A percentile compares a stretch with the other conserved stretches of the same genome.
Conservation (phyloP, 2,113 vertebrate genomes). For the Nettapus auritus region DNA sequence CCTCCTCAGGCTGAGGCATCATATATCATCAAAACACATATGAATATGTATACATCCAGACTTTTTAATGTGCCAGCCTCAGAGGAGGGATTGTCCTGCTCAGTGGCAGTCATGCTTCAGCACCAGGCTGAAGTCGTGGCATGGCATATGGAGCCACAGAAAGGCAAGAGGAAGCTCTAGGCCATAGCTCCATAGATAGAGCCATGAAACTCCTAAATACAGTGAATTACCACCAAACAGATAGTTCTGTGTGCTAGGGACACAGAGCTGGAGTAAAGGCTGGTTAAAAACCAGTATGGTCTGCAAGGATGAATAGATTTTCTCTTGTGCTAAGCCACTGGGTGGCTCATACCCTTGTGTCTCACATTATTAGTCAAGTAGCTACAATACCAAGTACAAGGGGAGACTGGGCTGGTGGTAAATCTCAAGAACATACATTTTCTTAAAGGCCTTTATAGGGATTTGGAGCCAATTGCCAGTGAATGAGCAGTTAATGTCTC, state of each 20-base stretch:
- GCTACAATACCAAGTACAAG: background rate
- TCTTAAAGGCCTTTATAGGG: background rate
- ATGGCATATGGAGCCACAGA: background rate
- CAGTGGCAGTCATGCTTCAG: background rate
- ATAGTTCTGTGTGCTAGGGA: background rate
- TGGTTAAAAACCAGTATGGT: background rate
- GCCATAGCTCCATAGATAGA: background rate
- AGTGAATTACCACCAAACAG: background rate
- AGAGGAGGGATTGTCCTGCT: rapidly evolving
- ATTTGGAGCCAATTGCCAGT: background rate
- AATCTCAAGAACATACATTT: background rate
- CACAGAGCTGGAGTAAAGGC: background rate
- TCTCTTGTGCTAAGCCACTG: background rate
- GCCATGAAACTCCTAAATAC: background rate
- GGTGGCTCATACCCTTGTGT: background rate
- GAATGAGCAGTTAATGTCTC: background rate
- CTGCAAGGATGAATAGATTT: background rate
- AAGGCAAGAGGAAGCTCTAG: background rate
- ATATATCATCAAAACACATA: background rate
- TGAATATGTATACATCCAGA: background rate
- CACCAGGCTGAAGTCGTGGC: background rate
- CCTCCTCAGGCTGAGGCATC: background rate
- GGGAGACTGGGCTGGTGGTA: background rate
- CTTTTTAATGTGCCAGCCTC: background rate
- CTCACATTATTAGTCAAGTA: background rate